Evolutionary conservation across 2,113 vertebrate genomes (phyloP).

Genomic region (Oreochromis tanganicae): DNA sequence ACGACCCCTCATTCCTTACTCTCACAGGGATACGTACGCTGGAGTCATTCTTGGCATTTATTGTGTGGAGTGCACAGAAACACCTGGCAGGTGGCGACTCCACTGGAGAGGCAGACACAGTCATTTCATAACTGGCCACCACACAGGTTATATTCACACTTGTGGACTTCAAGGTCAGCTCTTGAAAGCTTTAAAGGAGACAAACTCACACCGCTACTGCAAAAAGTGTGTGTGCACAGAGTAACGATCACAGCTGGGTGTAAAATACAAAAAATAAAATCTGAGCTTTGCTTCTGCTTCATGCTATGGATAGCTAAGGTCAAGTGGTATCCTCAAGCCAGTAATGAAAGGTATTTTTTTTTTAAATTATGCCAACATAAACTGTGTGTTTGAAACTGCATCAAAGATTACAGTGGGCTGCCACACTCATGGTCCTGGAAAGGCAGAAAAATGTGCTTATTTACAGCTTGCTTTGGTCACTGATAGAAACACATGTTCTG

Average conservation of each 20-base stretch:
- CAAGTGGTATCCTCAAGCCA: background rate
- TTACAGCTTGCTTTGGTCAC: background rate
- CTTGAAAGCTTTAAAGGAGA: background rate
- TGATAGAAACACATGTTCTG: background rate
- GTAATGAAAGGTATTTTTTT: background rate
- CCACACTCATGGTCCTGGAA: background rate
- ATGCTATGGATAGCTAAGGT: background rate
- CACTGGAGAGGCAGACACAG: background rate
- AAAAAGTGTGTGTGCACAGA: background rate
- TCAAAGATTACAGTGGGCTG: background rate
- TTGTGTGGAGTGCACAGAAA: background rate
- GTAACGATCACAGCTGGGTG: background rate
- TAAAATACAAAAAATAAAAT: background rate
- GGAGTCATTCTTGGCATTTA: background rate
- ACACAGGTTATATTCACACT: background rate
- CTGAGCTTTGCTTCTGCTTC: background rate
- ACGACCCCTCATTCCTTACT: background rate
- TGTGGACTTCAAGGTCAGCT: background rate
- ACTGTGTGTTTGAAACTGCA: background rate
- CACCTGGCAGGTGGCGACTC: background rate
- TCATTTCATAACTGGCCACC: background rate
- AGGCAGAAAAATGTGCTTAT: background rate
- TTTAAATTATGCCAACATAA: accelerated
- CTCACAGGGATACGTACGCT: background rate
- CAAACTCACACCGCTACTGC: background rate